A percentile compares a stretch with the other conserved stretches of the same genome.
Evolutionary conservation across 2,113 vertebrate species (phyloP).

Genomic region (Tor tambroides): DNA sequence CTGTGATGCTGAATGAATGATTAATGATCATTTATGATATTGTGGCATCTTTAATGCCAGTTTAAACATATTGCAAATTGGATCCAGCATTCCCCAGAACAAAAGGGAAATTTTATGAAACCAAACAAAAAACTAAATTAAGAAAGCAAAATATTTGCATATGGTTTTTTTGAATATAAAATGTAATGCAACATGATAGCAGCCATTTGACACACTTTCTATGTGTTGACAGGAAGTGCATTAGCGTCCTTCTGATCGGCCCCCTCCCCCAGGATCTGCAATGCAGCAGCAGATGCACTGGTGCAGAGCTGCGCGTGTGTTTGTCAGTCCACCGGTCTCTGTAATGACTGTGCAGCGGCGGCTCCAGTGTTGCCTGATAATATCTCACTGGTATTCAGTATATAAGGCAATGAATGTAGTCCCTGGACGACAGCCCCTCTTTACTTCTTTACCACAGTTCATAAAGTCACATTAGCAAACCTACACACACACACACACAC

Average conservation of each 20-base stretch:
- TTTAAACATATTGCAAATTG: not conserved
- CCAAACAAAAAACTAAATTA: not conserved
- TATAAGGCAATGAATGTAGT: not conserved
- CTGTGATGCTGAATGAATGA: not conserved
- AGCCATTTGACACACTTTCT: not conserved
- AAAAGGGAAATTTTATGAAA: not conserved
- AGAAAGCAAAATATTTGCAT: not conserved
- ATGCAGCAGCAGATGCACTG: conserved; percentile 46
- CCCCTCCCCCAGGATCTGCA: conserved; percentile 44
- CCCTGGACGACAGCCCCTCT: not conserved
- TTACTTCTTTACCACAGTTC: not conserved
- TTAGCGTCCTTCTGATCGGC: not conserved
- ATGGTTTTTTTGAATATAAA: not conserved
- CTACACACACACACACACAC: too few species aligned
- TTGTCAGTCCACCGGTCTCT: conserved; percentile 11
- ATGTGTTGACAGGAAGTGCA: not conserved
- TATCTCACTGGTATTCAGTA: conserved; percentile 20
- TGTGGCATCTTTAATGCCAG: not conserved
- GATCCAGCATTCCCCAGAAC: not conserved
- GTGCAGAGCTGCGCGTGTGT: conserved; percentile 37
- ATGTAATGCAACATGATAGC: too few species aligned
- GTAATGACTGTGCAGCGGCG: conserved; percentile 9
- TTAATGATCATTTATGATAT: not conserved
- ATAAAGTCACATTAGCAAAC: not conserved
- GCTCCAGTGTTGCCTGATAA: not conserved